Base-by-base conservation (phyloP, 2,888 invertebrate genomes). In the Drosophila monieri region DNA sequence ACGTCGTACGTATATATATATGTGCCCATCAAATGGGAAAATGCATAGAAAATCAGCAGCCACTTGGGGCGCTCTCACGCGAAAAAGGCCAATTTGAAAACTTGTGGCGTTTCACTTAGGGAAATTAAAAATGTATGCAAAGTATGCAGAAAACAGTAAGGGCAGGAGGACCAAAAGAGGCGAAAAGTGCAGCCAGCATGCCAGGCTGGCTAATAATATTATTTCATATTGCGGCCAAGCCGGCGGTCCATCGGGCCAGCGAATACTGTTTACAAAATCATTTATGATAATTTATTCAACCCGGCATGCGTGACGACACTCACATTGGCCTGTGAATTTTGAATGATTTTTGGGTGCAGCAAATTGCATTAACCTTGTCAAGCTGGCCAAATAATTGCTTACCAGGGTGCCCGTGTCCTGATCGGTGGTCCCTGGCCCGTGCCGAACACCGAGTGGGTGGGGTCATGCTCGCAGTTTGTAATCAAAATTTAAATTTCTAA, bases 221-320 rank as follows among this genome's bases (percentile, higher is more conserved):
- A 77, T 80, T 83, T 84, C 72, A 86, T 80, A 49, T 77, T 66
- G 55, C 46, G 66, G 73, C 62, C 27, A 27, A 41, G 27, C 35
- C 18, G n/a, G 35, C n/a, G 6, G 18, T 37, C 64, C 74, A 73
- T 4, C 10, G 41, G 14, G 41, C 49, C 18, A 27, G 25, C 37
- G 44, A 62, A 60, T 68, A 70, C 60, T 72, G 54, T 74, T 86
- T 70, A 54, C 60, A 51, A 43, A 70, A 70, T 72, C 78, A 81
- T 85, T 87, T 81, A 85, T 76, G 83, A 81, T 81, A 81, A 81
- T 81, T 85, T 87, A 80, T 81, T 81, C 88, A 72, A 64, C 25
- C 44, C 44, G 59, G 54, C 48, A 70, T 87, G 85, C 80, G 87
- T 85, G 85, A 80, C 87, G 52, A 32, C 14, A 30, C 46, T 51